Conservation (phyloP, 2,113 vertebrate genomes). For the Nicator chloris region DNA sequence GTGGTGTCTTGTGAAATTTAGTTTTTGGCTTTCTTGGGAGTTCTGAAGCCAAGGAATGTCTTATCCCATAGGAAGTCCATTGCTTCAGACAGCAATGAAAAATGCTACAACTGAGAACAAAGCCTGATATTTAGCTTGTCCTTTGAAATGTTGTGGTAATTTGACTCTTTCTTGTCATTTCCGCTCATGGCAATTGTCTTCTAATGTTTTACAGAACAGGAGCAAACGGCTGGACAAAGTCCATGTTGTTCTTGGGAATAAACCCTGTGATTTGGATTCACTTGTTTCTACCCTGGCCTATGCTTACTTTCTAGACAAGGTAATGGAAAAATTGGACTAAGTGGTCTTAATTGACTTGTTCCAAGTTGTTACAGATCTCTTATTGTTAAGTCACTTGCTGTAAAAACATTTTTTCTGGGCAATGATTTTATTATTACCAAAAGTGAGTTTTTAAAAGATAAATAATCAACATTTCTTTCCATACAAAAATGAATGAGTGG, state of each 20-base stretch:
- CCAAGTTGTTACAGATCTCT: not conserved
- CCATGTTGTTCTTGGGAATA: conserved; percentile 86
- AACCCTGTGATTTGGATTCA: conserved; percentile 85
- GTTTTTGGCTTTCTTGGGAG: not conserved
- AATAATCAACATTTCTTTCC: not conserved
- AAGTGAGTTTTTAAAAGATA: not conserved
- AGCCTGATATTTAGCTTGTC: not conserved
- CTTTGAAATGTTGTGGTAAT: not conserved
- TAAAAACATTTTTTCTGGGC: not conserved
- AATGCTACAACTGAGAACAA: not conserved
- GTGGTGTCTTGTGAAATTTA: not conserved
- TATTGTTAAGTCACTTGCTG: not conserved
- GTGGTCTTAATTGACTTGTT: not conserved
- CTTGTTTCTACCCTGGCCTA: conserved; percentile 86
- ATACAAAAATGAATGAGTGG: not conserved
- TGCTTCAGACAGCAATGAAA: not conserved
- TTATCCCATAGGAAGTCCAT: not conserved
- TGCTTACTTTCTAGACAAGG: conserved; percentile 89
- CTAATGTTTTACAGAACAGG: conserved; percentile 75
- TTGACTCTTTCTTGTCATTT: not conserved
- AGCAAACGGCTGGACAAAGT: conserved; percentile 74
- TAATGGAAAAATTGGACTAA: conserved; percentile 41
- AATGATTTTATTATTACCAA: not conserved
- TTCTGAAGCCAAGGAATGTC: not conserved
- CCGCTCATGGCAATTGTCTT: not conserved